Evolutionary conservation across 2,888 invertebrate species (phyloP).

Genomic region (Hydroisotoma schaefferi): DNA sequence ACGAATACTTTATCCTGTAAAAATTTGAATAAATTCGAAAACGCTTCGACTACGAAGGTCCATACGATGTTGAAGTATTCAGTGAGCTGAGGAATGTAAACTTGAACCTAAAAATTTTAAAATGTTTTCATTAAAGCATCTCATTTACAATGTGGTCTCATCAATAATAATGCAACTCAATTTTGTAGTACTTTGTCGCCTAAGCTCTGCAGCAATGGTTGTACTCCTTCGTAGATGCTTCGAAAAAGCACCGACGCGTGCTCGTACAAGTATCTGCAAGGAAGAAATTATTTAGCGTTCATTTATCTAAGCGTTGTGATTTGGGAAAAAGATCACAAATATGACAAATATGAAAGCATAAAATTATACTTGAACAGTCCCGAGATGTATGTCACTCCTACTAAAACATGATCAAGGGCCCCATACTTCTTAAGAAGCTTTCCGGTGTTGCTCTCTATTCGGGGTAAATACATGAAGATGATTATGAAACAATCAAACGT

Average conservation of each 20-base stretch:
- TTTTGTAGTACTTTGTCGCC: conserved; percentile 34
- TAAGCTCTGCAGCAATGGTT: conserved; percentile 48
- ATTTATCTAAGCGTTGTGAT: neutral
- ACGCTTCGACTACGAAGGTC: conserved; percentile 20
- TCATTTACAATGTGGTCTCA: neutral
- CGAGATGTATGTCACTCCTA: conserved; percentile 19
- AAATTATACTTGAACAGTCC: conserved; percentile 32
- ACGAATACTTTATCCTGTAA: conserved; percentile 46
- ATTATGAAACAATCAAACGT: neutral
- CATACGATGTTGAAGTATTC: conserved; percentile 29
- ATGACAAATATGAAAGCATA: too few species aligned
- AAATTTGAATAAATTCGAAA: conserved; percentile 24
- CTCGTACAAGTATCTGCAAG: conserved; percentile 30
- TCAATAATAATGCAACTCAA: neutral
- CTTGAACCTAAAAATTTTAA: conserved; percentile 37
- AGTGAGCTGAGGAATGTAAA: conserved; percentile 47
- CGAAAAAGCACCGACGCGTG: conserved; percentile 44
- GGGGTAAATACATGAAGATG: conserved; percentile 6
- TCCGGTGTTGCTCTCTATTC: conserved; percentile 48
- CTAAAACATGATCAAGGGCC: conserved; percentile 39
- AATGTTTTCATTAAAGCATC: neutral
- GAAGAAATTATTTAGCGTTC: neutral
- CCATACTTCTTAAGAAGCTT: conserved; percentile 45
- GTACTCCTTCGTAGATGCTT: conserved; percentile 46
- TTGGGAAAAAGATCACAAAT: neutral